Base-by-base conservation (phyloP, 2,797 vertebrate genomes). In the Takifugu rubripes region DNA sequence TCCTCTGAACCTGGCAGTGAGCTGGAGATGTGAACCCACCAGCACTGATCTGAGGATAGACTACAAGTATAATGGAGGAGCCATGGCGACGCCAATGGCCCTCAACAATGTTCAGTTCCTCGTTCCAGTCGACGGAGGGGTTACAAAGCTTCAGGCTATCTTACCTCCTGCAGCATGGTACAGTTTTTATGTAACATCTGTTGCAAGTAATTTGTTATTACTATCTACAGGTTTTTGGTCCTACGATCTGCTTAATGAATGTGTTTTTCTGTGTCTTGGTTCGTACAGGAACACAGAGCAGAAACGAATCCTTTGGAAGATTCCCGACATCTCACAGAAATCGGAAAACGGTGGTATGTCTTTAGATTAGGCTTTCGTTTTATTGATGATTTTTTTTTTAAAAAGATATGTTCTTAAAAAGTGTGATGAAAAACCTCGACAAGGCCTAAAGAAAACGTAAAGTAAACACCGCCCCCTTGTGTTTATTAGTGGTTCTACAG, bases 41-140 rank as follows among this genome's bases (percentile, higher is more conserved):
- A 97, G 94, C 90, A 98, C 97, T 5, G 95, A 98, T 88, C 92
- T 99, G 71, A 93, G 97, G 79, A 94, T 99, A 78, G 97, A 98
- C 90, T 99, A 97, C 87, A 98, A 98, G 72, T 99, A 98, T 89
- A 97, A 98, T 48, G 90, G 91, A 0, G 94, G 94, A 16, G 93
- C 94, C 56, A 98, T 99, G 95, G 84, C 93, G 1, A 89, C 93
- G 0, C 88, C 96, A 0, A 92, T 93, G 45, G 95, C 96, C 54
- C 94, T 99, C 43, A 96, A 98, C 90, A 99, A 98, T 0, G 95
- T 99, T 68, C 96, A 99, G 88, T 98, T 99, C 83, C 92, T 98
- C 14, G 88, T 96, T 66, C 96, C 96, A 0, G 78, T 99, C 0
- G 95, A 98, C 0, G 96, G 97, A 78, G 94, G 94, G 0, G 96